Percentiles rank a stretch among this genome's conserved stretches.
Evolutionary conservation across 2,113 vertebrate genomes (phyloP).

Genomic region (Mormyrus iriodes): DNA sequence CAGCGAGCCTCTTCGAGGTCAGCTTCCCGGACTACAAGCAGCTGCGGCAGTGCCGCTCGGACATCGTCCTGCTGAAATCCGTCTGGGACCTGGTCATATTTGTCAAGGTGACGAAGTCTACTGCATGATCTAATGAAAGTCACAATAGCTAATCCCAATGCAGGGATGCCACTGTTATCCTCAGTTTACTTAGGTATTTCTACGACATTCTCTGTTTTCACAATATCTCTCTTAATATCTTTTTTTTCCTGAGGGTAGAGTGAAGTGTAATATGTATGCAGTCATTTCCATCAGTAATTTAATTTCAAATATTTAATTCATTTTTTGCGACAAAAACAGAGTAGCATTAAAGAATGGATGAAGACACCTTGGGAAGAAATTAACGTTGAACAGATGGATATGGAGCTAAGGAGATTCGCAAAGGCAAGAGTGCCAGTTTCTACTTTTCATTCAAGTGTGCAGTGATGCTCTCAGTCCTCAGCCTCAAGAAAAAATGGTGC

Average conservation of each 20-base stretch:
- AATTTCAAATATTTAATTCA: background rate
- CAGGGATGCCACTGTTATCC: background rate
- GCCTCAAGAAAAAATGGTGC: background rate
- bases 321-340: constrained; percentile 44
- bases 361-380: constrained; percentile 79
- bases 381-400: constrained; percentile 78
- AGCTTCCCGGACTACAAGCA: constrained; percentile 67
- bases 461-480: background rate
- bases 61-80: constrained; percentile 62
- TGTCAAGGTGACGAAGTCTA: constrained; percentile 51
- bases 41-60: constrained; percentile 59
- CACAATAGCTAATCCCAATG: background rate
- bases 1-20: constrained; percentile 66
- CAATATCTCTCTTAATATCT: background rate
- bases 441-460: background rate
- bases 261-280: background rate
- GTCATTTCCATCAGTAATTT: background rate
- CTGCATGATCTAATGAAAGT: background rate
- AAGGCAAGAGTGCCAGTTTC: constrained; percentile 47
- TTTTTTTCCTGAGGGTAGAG: background rate
- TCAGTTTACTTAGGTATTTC: background rate
- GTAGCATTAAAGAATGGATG: constrained; percentile 74
- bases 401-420: constrained; percentile 71
- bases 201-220: background rate
- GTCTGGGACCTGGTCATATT: constrained; percentile 68